Percentiles rank a stretch among this genome's conserved stretches.
Evolutionary conservation across 2,797 vertebrate genomes (phyloP).

Genomic region (Rhodeus uyekii): DNA sequence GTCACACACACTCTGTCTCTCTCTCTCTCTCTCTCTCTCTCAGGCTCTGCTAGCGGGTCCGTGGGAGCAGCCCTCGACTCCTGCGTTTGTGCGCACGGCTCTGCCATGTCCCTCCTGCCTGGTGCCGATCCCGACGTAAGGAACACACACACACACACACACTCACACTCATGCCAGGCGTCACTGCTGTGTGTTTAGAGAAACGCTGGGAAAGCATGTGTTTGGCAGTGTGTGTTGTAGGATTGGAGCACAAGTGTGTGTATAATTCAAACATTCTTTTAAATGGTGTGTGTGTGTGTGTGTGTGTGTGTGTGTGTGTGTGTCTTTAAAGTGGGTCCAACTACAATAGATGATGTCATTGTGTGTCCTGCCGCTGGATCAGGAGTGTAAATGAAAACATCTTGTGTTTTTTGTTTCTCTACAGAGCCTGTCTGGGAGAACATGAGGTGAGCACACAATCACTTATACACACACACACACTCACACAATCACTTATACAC

Average conservation of each 20-base stretch:
- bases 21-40: too few species aligned
- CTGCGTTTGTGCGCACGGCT: conserved; percentile 71
- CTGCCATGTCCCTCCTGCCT: conserved; percentile 51
- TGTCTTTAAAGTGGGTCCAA: conserved; percentile 17
- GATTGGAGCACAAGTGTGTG: conserved; percentile 18
- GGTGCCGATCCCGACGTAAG: conserved; percentile 50
- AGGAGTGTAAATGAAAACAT: conserved; percentile 40
- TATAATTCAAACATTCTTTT: background rate
- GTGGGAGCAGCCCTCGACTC: conserved; percentile 80
- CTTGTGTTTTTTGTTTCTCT: conserved; percentile 61
- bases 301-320: conserved; percentile 26
- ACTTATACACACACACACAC: background rate
- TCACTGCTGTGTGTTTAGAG: background rate
- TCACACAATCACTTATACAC: too few species aligned
- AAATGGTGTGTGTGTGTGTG: conserved; percentile 32
- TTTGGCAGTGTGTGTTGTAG: background rate
- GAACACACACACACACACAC: conserved; percentile 22
- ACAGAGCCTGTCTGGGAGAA: conserved; percentile 83
- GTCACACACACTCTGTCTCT: too few species aligned
- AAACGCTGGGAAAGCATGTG: background rate
- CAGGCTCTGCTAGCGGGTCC: conserved; percentile 81
- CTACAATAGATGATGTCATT: conserved; percentile 25
- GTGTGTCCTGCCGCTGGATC: conserved; percentile 30
- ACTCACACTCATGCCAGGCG: conserved; percentile 13
- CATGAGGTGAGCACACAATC: conserved; percentile 80